Percentiles rank a stretch among this genome's conserved stretches.
Conservation (phyloP, 1,140 invertebrate genomes). For the Caerostris extrusa region DNA sequence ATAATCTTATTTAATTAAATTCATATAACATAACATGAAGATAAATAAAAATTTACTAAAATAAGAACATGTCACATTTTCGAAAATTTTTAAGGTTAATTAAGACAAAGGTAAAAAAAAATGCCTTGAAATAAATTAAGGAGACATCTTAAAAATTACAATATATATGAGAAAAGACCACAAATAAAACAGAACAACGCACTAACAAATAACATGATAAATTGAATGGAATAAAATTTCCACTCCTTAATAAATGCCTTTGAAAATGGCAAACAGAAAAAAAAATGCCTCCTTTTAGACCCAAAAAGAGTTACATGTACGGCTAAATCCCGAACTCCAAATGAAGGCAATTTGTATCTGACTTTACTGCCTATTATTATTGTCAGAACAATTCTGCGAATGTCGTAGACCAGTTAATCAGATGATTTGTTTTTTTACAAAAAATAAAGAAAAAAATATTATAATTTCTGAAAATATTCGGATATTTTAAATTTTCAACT, state of each 20-base stretch:
- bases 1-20: no score
- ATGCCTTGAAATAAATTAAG: no score
- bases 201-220: neutral
- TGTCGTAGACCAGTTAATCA: constrained; percentile 45
- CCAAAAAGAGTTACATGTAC: constrained; percentile 35
- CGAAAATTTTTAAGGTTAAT: no score
- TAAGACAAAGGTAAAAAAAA: no score
- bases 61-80: no score
- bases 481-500: no score
- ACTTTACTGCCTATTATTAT: constrained; percentile 46
- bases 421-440: constrained; percentile 25
- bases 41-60: no score
- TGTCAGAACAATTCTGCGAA: constrained; percentile 52
- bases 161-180: no score
- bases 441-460: no score
- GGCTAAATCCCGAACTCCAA: constrained; percentile 28
- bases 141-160: no score
- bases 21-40: no score
- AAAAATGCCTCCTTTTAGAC: neutral
- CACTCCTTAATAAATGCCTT: constrained; percentile 25
- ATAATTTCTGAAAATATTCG: no score
- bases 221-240: constrained; percentile 44
- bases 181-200: neutral
- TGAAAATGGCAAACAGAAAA: constrained; percentile 27
- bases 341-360: constrained; percentile 59